Conservation (phyloP, 2,797 vertebrate species). For the Glyptemys insculpta region DNA sequence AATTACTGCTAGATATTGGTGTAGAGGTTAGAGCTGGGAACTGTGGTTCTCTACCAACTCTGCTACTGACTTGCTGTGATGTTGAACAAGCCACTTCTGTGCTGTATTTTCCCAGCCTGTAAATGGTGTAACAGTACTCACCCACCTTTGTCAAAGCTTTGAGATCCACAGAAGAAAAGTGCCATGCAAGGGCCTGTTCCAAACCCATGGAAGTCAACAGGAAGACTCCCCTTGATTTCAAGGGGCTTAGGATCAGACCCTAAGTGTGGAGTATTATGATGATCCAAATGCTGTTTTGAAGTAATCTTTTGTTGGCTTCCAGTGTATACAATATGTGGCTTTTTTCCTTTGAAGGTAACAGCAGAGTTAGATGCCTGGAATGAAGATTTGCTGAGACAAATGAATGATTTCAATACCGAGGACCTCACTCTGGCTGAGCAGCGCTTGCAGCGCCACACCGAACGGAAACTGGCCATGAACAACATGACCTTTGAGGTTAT, state of each 20-base stretch:
- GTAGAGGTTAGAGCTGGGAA: not conserved
- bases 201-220: not conserved
- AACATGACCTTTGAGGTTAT: constrained; percentile 98
- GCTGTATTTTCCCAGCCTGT: not conserved
- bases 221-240: not conserved
- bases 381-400: constrained; percentile 94
- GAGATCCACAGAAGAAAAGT: not conserved
- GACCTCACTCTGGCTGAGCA: constrained; percentile 94
- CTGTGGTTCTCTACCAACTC: not conserved
- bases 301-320: not conserved
- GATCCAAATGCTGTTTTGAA: not conserved
- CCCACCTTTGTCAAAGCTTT: not conserved
- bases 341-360: constrained; percentile 87
- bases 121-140: not conserved
- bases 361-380: constrained; percentile 97
- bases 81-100: not conserved
- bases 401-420: constrained; percentile 91
- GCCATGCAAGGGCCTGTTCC: not conserved
- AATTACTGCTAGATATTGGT: not conserved
- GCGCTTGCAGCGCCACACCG: constrained; percentile 92
- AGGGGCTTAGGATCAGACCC: not conserved
- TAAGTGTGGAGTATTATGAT: not conserved
- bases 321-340: not conserved
- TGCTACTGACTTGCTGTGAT: not conserved
- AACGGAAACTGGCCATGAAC: constrained; percentile 95